These are phyloP conservation scores for Eledone cirrhosa DNA, from an alignment of 2,888 invertebrate species.

Conservation along the genomic window DNA sequence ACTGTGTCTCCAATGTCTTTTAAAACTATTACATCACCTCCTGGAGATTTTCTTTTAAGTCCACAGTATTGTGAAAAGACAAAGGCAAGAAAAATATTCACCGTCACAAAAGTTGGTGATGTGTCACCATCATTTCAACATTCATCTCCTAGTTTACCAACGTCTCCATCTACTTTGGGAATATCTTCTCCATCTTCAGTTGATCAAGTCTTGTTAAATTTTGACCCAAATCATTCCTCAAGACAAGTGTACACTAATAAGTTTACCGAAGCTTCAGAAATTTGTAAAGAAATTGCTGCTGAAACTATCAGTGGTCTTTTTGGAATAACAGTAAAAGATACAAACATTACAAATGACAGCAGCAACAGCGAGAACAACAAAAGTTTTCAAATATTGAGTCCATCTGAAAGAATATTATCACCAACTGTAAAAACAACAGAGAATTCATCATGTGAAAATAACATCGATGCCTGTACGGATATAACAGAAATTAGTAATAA, in stretches of 20 bases:
- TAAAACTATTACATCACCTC: slow-evolving; percentile 16
- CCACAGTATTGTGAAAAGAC: slow-evolving; percentile 57
- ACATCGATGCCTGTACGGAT: too few species aligned
- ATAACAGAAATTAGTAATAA: too few species aligned
- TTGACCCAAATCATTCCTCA: not conserved
- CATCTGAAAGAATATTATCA: too few species aligned
- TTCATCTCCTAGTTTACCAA: slow-evolving; percentile 14
- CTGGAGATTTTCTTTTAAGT: slow-evolving; percentile 52
- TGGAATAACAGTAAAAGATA: not conserved
- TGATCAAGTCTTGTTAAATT: slow-evolving; percentile 22
- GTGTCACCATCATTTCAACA: not conserved
- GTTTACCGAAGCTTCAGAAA: slow-evolving; percentile 11
- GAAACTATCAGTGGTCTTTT: slow-evolving; percentile 27
- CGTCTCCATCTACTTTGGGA: slow-evolving; percentile 7
- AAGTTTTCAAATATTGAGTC: too few species aligned
- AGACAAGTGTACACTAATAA: slow-evolving; percentile 11
- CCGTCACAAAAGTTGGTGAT: slow-evolving; percentile 45
- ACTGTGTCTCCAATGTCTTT: not conserved
- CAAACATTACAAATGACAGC: not conserved
- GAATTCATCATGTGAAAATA: too few species aligned
- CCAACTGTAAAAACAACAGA: too few species aligned
- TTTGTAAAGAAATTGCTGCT: slow-evolving; percentile 30
- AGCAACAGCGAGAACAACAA: too few species aligned
- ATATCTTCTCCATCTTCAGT: slow-evolving; percentile 7
- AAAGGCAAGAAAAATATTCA: slow-evolving; percentile 59